Base-by-base conservation (phyloP, 2,797 vertebrate genomes). In the Novumbra hubbsi region DNA sequence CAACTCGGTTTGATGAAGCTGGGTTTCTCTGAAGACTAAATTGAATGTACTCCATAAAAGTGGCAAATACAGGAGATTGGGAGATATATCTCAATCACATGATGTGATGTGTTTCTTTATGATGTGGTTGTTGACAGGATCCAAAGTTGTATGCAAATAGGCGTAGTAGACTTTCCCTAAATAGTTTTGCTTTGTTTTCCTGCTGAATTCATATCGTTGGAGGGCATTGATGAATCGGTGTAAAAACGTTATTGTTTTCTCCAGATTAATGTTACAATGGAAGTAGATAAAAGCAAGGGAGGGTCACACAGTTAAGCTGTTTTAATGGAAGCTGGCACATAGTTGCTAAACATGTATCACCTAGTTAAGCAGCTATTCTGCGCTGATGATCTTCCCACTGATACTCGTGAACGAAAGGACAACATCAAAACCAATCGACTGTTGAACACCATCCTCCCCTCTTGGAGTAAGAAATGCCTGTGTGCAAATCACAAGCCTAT, bases 261-360 rank as follows among this genome's bases (percentile, higher is more conserved):
- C 55, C 63, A 52, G 34, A 77, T 70, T 63, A 80, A 60, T 73
- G 71, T 34, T 65, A 68, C 67, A 73, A 81, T 81, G 78, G 84
- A 73, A 68, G 48, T 65, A 81, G 27, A 67, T 9, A 75, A 66
- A 70, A 67, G 70, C 71, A 68, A 77, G 66, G 64, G 68, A 21
- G 57, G 55, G 49, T 48, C 28, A 77, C 41, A 67, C 76, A 73
- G 78, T 73, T 64, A 27, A 72, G 62, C 32, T 74, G 68, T 71
- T 60, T n/a, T 55, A 60, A 48, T 69, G 67, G 68, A 66, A 78
- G 68, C 27, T 70, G 72, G 80, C 11, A 63, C 68, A 80, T 76
- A 82, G 74, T 79, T 77, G 64, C 78, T 81, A 81, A 86, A 89
- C 81, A 84, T 75, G 80, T 68, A 81, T 67, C 84, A 85, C 79